Evolutionary conservation across 2,113 vertebrate genomes (phyloP), one percentile per base, ranked within the genome.

Genomic region (Phylloscopus trochiloides): DNA sequence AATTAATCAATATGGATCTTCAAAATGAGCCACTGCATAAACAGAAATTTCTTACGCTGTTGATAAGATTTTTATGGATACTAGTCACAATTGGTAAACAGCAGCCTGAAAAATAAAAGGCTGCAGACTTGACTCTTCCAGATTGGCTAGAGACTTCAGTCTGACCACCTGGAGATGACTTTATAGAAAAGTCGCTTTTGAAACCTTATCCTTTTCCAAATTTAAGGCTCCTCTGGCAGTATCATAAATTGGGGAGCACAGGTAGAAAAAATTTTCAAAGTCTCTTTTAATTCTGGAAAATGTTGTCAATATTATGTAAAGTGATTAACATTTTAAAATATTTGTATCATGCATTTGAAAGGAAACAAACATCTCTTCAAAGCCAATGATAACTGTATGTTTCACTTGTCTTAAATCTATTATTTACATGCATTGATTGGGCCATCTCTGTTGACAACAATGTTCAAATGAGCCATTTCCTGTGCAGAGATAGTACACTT

Each of bases 381-480:
- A 89, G 25, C 18, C 47, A 79, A 13, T 71, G 65, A 79, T 57
- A 62, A 26, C 57, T 90, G 28, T 71, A 75, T 65, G 31, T 91
- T 96, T 83, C 78, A 54, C 70, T 94, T 94, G 32, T 80, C 59
- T 81, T 86, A 82, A 62, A 68, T 54, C 34, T 93, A 57, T 57
- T 24, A n/a, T 66, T 55, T 66, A 48, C 32, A 24, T 57, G 40
- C 25, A 14, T 32, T 85, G 38, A 16, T 18, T 61, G 61, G 45
- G 42, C 42, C n/a, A 5, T 84, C 78, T 92, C 40, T 91, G 59
- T 90, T 17, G 9, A 14, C 45, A 75, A 9, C 57, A 89, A 12
- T 88, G 67, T 96, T 97, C 25, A 21, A 29, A 78, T 86, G 57
- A 96, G n/a, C 48, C 25, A n/a, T 91, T 32, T 93, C 63, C 68